Evolutionary conservation across 1,140 invertebrate species (phyloP).

Genomic region (Drosophila orosa): DNA sequence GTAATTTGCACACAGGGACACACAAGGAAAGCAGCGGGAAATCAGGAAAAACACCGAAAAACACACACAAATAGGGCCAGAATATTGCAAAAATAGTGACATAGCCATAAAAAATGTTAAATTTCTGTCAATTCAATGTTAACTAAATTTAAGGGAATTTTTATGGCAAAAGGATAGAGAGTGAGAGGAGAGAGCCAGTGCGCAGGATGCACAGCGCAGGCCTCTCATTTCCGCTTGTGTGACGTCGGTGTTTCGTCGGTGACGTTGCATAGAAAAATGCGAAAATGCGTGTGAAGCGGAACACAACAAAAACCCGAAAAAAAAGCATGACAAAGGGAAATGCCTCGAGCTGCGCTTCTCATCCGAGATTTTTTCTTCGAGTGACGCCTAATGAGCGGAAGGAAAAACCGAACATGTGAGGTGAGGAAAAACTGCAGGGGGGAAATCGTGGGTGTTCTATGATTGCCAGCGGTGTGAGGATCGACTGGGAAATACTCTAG

Average conservation of each 20-base stretch:
- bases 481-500: slow-evolving; percentile 3
- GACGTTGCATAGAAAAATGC: slow-evolving; percentile 76
- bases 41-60: slow-evolving; percentile 27
- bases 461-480: slow-evolving; percentile 18
- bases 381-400: slow-evolving; percentile 76
- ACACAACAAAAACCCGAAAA: slow-evolving; percentile 31
- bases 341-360: slow-evolving; percentile 32
- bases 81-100: slow-evolving; percentile 35
- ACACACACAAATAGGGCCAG: slow-evolving; percentile 33
- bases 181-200: slow-evolving; percentile 8
- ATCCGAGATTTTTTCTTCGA: slow-evolving; percentile 38
- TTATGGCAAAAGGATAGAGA: slow-evolving; percentile 5
- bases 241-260: slow-evolving; percentile 71
- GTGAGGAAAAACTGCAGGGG: slow-evolving; percentile 5
- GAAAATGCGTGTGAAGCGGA: slow-evolving; percentile 65
- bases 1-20: slow-evolving; percentile 51
- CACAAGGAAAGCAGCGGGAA: slow-evolving; percentile 10
- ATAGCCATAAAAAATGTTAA: slow-evolving; percentile 34
- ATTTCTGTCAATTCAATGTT: slow-evolving; percentile 34
- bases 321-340: slow-evolving; percentile 23
- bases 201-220: slow-evolving; percentile 54
- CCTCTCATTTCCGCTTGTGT: slow-evolving; percentile 36
- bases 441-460: slow-evolving; percentile 16
- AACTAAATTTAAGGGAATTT: not conserved
- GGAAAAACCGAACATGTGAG: slow-evolving; percentile 45